Base-by-base conservation (phyloP, 2,797 vertebrate genomes). In the Hemibagrus guttatus region DNA sequence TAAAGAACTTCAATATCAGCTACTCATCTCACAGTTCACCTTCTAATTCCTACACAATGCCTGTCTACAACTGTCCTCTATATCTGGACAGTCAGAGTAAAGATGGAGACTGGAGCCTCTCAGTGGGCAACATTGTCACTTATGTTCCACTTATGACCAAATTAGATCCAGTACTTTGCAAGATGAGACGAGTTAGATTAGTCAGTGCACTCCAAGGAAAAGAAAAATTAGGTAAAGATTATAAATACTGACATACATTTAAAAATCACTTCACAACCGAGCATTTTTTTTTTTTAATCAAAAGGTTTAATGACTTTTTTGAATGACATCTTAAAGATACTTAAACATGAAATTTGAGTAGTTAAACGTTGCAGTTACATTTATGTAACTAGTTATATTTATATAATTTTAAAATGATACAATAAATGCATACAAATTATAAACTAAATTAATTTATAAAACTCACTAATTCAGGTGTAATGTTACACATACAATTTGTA, bases 41-140 rank as follows among this genome's bases (percentile, higher is more conserved):
- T 1, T 74, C 39, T 31, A 6, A n/a, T 11, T 26, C 49, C 0
- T 16, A 89, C 58, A 85, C 91, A 54, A 74, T 91, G 17, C 88
- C 90, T 0, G 19, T 93, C 26, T 97, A 96, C 86, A 90, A 87
- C 75, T 97, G 97, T 78, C 97, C 96, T 0, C 91, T 98, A 46
- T 96, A 96, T 89, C 63, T 92, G 35, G 91, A 94, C 0, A 74
- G 80, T 16, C 46, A 85, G 58, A 72, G 12, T 6, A 84, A 91
- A 0, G 84, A 87, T 17, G 92, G 80, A 79, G 85, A 83, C 39
- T 66, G 83, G 86, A 88, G 69, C 54, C 92, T 95, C 61, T 87
- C 89, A n/a, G 92, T 93, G 58, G 87, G 74, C 46, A 92, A 92
- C 75, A 81, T 93, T 21, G 81, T 96, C 86, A 87, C 92, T 16